These are phyloP conservation scores for Nesogale talazaci DNA, from an alignment of 2,113 vertebrate species.

Conservation along the genomic window DNA sequence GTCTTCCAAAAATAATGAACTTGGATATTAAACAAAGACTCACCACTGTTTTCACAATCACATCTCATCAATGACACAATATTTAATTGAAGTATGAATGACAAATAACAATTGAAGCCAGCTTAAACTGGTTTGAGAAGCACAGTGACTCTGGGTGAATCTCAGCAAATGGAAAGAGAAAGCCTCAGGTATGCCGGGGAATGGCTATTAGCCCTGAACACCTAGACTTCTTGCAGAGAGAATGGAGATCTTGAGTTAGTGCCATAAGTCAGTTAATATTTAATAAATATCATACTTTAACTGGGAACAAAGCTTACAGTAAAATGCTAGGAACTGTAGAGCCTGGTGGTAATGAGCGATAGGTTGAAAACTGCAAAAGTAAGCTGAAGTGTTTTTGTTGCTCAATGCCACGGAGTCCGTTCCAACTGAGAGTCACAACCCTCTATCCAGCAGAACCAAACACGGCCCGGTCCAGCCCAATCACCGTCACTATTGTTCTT, in stretches of 20 bases:
- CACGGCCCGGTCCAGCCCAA: no score
- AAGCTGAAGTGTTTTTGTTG: not conserved
- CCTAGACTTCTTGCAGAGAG: not conserved
- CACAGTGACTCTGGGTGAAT: not conserved
- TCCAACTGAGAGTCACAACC: no score
- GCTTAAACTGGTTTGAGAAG: not conserved
- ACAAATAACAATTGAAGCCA: constrained; percentile 42
- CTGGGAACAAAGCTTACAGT: constrained; percentile 1
- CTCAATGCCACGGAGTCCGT: not conserved
- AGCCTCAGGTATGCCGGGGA: not conserved
- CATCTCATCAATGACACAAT: constrained; percentile 36
- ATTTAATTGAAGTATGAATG: constrained; percentile 50
- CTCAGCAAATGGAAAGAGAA: not conserved
- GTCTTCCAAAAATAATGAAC: constrained; percentile 28
- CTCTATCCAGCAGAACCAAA: no score
- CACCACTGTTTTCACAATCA: constrained; percentile 15
- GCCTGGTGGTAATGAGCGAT: no score
- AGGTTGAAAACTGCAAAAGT: constrained; percentile 19
- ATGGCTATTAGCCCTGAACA: not conserved
- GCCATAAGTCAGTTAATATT: not conserved
- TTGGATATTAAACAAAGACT: constrained; percentile 20
- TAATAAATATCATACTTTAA: constrained; percentile 34
- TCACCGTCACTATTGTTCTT: no score
- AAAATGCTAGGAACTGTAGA: not conserved
- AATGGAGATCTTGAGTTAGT: not conserved